Conservation (phyloP, 2,113 vertebrate species). For the Genyomyrus donnyi region DNA sequence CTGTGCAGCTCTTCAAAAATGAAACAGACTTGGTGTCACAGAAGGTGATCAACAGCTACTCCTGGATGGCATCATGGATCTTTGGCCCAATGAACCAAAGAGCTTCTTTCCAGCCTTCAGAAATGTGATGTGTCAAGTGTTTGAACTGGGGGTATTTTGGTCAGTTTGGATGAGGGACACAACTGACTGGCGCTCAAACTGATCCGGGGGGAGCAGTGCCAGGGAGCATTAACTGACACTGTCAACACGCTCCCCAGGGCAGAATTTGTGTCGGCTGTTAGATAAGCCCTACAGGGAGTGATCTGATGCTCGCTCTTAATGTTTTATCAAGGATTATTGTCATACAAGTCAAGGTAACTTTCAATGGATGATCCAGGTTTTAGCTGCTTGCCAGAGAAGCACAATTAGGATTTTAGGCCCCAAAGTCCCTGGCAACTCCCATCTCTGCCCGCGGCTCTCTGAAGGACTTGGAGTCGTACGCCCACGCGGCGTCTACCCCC, state of each 20-base stretch:
- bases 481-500: slow-evolving; percentile 86
- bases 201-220: background rate
- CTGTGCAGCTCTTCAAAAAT: background rate
- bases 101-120: background rate
- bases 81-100: background rate
- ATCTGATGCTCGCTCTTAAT: background rate
- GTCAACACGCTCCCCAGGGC: background rate
- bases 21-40: background rate
- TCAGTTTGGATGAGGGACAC: background rate
- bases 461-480: slow-evolving; percentile 65
- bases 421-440: background rate
- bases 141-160: background rate
- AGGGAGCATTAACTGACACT: background rate
- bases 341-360: background rate
- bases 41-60: background rate
- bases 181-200: background rate
- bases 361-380: background rate
- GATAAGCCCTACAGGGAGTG: background rate
- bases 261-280: background rate
- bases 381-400: background rate
- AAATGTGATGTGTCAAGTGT: background rate
- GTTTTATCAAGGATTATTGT: background rate
- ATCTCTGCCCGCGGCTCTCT: slow-evolving; percentile 25
- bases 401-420: background rate
- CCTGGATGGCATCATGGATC: background rate